A percentile compares a stretch with the other conserved stretches of the same genome.
Conservation (phyloP, 1,140 invertebrate species). For the Pararge aegeria region DNA sequence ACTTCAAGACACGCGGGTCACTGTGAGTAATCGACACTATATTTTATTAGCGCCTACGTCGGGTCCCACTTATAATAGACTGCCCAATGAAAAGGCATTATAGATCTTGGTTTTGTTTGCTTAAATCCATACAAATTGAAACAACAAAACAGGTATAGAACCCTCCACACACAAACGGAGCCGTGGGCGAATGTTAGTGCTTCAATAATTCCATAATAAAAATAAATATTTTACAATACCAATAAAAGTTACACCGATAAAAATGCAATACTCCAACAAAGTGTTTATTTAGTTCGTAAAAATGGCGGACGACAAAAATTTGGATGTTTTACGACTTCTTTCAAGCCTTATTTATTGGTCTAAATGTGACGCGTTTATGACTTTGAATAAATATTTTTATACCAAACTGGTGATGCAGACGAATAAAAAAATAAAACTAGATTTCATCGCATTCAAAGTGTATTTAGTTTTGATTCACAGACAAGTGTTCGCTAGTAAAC, state of each 20-base stretch:
- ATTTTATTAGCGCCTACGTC: no score
- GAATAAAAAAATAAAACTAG: slow-evolving; percentile 6
- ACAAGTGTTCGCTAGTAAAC: neutral
- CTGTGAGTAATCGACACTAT: no score
- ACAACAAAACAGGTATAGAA: neutral
- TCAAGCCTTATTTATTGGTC: slow-evolving; percentile 16
- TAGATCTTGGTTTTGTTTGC: no score
- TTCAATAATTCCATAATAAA: slow-evolving; percentile 7
- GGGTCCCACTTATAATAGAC: no score
- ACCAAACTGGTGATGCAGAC: slow-evolving; percentile 2
- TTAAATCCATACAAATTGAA: no score
- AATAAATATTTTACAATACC: slow-evolving; percentile 7
- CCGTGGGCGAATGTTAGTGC: neutral
- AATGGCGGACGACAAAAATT: slow-evolving; percentile 9
- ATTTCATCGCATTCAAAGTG: neutral
- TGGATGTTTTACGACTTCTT: slow-evolving; percentile 10
- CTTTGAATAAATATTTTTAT: slow-evolving; percentile 12
- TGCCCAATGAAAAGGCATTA: no score
- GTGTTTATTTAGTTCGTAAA: slow-evolving; percentile 14
- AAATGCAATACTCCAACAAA: slow-evolving; percentile 10
- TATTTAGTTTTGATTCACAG: neutral
- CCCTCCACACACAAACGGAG: neutral
- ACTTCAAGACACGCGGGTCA: no score
- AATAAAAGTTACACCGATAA: slow-evolving; percentile 7
- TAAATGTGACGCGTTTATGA: slow-evolving; percentile 16